Conservation (phyloP, 1,140 invertebrate species). For the Drosophila triauraria region DNA sequence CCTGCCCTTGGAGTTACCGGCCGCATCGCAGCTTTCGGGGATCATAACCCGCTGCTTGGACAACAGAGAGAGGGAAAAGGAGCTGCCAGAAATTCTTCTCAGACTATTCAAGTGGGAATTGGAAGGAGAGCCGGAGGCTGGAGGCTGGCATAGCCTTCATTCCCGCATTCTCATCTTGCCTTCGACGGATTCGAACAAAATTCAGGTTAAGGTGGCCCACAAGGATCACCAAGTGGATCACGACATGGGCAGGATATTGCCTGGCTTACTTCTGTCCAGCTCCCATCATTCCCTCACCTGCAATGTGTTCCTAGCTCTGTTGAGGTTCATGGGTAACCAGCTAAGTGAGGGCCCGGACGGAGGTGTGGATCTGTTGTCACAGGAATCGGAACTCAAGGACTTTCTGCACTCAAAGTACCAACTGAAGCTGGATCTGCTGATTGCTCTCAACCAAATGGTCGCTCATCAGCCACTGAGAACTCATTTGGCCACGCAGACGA, state of each 20-base stretch:
- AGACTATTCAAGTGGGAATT: slow-evolving; percentile 46
- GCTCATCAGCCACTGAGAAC: slow-evolving; percentile 63
- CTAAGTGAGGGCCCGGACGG: neutral
- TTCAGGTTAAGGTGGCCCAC: slow-evolving; percentile 47
- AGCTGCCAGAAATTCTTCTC: slow-evolving; percentile 46
- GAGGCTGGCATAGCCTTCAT: slow-evolving; percentile 51
- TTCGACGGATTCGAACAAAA: neutral
- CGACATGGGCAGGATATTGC: slow-evolving; percentile 32
- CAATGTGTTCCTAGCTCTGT: slow-evolving; percentile 65
- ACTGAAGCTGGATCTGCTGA: slow-evolving; percentile 65
- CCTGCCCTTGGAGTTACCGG: slow-evolving; percentile 24
- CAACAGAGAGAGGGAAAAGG: slow-evolving; percentile 50
- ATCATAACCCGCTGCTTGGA: slow-evolving; percentile 64
- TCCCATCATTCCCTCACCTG: slow-evolving; percentile 63
- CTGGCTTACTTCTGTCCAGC: slow-evolving; percentile 41
- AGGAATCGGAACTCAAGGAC: slow-evolving; percentile 62
- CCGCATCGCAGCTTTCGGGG: slow-evolving; percentile 10
- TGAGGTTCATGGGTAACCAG: slow-evolving; percentile 47
- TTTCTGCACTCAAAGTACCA: slow-evolving; percentile 70
- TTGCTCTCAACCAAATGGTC: slow-evolving; percentile 67
- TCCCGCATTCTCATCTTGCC: slow-evolving; percentile 39
- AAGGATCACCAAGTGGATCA: slow-evolving; percentile 30
- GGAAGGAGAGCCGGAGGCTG: neutral
- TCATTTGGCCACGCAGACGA: slow-evolving; percentile 57
- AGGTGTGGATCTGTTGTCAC: slow-evolving; percentile 57